Evolutionary conservation across 2,888 invertebrate species (phyloP).

Genomic region (Zaprionus bogoriensis): DNA sequence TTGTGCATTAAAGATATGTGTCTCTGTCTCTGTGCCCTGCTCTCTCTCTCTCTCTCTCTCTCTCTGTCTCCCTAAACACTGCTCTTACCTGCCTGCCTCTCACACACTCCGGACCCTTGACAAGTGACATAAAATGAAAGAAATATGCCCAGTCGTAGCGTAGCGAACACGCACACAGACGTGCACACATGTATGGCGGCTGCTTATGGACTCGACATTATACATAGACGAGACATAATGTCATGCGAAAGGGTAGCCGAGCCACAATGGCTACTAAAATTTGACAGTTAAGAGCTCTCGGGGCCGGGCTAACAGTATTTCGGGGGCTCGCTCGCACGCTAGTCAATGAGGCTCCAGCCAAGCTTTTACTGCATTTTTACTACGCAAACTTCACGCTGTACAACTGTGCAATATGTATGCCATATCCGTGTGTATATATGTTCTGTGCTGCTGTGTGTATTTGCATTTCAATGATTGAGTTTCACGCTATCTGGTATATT

Average conservation of each 20-base stretch:
- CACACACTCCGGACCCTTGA: constrained; percentile 22
- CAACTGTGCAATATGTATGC: not conserved
- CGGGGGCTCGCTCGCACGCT: not conserved
- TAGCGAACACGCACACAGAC: constrained; percentile 18
- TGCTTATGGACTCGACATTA: constrained; percentile 51
- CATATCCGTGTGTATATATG: not conserved
- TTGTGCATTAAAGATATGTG: constrained; percentile 72
- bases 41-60: not conserved
- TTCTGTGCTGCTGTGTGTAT: not conserved
- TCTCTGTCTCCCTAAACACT: not conserved
- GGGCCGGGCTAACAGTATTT: constrained; percentile 25
- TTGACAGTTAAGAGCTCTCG: constrained; percentile 56
- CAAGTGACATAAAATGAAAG: constrained; percentile 57
- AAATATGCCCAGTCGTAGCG: constrained; percentile 26
- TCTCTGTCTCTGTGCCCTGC: not conserved
- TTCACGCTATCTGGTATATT: not conserved
- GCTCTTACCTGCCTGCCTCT: constrained; percentile 46
- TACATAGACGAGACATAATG: constrained; percentile 53
- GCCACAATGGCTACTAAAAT: constrained; percentile 64
- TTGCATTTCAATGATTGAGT: not conserved
- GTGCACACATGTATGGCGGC: constrained; percentile 24
- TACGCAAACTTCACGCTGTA: not conserved
- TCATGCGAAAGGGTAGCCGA: constrained; percentile 63
- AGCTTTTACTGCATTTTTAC: constrained; percentile 35
- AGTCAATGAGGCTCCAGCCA: constrained; percentile 15